Evolutionary conservation across 2,888 invertebrate species (phyloP).

Genomic region (Lathronympha strigana): DNA sequence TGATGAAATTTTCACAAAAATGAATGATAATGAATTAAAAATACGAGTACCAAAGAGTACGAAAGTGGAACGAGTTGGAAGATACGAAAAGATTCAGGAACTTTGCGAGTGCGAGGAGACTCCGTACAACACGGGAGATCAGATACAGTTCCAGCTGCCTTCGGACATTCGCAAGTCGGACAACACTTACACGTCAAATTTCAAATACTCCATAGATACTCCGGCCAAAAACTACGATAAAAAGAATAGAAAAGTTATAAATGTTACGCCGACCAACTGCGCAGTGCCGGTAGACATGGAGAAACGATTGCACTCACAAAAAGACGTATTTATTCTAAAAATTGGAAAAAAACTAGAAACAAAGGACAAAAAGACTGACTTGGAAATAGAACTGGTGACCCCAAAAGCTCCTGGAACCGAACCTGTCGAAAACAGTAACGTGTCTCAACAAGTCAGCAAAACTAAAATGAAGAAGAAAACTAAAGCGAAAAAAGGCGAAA

Average conservation of each 20-base stretch:
- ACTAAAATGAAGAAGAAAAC: constrained; percentile 48
- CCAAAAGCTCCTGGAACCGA: constrained; percentile 66
- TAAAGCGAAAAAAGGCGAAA: constrained; percentile 47
- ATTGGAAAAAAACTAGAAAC: constrained; percentile 78
- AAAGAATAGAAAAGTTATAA: constrained; percentile 63
- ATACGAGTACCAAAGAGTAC: constrained; percentile 76
- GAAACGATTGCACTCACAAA: constrained; percentile 67
- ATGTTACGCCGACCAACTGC: constrained; percentile 74
- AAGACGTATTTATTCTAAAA: constrained; percentile 78
- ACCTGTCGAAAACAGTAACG: constrained; percentile 52
- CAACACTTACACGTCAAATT: constrained; percentile 65
- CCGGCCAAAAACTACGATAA: constrained; percentile 56
- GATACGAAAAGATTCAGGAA: constrained; percentile 73
- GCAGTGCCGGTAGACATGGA: constrained; percentile 71
- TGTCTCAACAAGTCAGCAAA: constrained; percentile 63
- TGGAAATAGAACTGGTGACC: constrained; percentile 77
- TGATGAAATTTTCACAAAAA: constrained; percentile 77
- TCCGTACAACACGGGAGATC: constrained; percentile 71
- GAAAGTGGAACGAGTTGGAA: constrained; percentile 67
- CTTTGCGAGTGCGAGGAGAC: constrained; percentile 71
- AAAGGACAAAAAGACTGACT: constrained; percentile 75
- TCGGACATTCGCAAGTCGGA: constrained; percentile 59
- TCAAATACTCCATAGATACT: constrained; percentile 69
- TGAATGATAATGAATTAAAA: constrained; percentile 75
- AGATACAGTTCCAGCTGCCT: constrained; percentile 75